These are phyloP conservation scores for Suillia variegata DNA, from an alignment of 2,888 invertebrate species.

Conservation along the genomic window DNA sequence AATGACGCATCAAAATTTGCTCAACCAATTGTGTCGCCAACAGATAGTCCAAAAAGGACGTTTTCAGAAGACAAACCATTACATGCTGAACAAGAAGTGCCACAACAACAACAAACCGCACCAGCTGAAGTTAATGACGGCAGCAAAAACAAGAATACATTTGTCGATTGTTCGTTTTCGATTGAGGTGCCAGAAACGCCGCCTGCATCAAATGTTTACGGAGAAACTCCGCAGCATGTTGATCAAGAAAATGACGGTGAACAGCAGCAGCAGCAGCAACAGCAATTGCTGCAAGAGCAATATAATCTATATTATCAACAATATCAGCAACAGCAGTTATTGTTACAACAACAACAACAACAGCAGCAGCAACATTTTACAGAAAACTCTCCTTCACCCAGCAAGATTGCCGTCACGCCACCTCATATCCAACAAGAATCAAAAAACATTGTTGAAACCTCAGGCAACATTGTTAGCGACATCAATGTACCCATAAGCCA, in stretches of 20 bases:
- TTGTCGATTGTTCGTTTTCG: slow-evolving; percentile 44
- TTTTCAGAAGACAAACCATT: no score
- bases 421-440: slow-evolving; percentile 6
- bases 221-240: not conserved
- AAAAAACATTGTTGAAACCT: slow-evolving; percentile 8
- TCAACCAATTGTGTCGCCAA: slow-evolving; percentile 17
- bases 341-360: slow-evolving; percentile 30
- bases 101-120: slow-evolving; percentile 4
- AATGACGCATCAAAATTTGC: slow-evolving; percentile 39
- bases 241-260: slow-evolving; percentile 7
- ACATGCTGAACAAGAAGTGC: no score
- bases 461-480: slow-evolving; percentile 17
- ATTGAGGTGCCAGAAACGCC: slow-evolving; percentile 55
- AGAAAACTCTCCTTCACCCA: slow-evolving; percentile 10
- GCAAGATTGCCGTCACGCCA: slow-evolving; percentile 5
- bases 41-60: slow-evolving; percentile 24
- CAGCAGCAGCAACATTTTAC: slow-evolving; percentile 19
- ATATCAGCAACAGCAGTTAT: slow-evolving; percentile 35
- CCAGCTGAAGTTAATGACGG: slow-evolving; percentile 1
- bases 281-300: slow-evolving; percentile 29
- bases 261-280: slow-evolving; percentile 26
- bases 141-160: slow-evolving; percentile 10
- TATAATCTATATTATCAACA: slow-evolving; percentile 31
- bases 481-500: slow-evolving; percentile 56
- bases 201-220: slow-evolving; percentile 25